Conservation (phyloP, 2,797 vertebrate species). For the Acrossocheilus wenchowensis region DNA sequence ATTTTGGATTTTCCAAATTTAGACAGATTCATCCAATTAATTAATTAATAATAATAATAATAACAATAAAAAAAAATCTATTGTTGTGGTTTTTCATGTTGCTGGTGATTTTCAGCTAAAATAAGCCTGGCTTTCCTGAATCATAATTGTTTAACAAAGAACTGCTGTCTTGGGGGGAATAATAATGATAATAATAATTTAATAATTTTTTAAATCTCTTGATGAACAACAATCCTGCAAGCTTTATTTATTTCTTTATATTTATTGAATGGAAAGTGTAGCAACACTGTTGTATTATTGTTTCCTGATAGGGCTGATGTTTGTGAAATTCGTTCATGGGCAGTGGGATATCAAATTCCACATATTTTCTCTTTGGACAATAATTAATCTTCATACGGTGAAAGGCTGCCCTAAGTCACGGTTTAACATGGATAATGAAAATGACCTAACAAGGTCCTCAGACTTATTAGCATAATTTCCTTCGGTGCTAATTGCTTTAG, state of each 20-base stretch:
- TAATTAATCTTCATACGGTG: constrained; percentile 74
- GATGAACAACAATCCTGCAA: constrained; percentile 8
- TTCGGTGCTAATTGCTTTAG: constrained; percentile 84
- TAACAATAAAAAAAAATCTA: no score
- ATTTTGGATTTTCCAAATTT: not conserved
- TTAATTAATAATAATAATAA: no score
- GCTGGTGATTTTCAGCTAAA: no score
- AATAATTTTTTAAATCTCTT: not conserved
- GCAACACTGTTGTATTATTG: constrained; percentile 8
- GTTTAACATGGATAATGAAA: constrained; percentile 83
- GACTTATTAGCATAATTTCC: constrained; percentile 82
- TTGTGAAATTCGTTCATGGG: constrained; percentile 49
- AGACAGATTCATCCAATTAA: not conserved
- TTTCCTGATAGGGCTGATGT: not conserved
- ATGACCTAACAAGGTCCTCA: constrained; percentile 83
- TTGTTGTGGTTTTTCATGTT: no score
- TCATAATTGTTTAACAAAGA: no score
- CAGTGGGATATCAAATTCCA: constrained; percentile 67
- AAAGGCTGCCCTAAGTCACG: constrained; percentile 76
- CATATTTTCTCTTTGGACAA: constrained; percentile 71
- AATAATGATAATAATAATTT: not conserved
- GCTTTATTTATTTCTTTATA: constrained; percentile 3
- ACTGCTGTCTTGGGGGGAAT: no score
- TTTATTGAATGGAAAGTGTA: not conserved
- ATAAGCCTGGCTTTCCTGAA: no score